Base-by-base conservation (phyloP, 2,888 invertebrate species). In the Cheilosia variabilis region DNA sequence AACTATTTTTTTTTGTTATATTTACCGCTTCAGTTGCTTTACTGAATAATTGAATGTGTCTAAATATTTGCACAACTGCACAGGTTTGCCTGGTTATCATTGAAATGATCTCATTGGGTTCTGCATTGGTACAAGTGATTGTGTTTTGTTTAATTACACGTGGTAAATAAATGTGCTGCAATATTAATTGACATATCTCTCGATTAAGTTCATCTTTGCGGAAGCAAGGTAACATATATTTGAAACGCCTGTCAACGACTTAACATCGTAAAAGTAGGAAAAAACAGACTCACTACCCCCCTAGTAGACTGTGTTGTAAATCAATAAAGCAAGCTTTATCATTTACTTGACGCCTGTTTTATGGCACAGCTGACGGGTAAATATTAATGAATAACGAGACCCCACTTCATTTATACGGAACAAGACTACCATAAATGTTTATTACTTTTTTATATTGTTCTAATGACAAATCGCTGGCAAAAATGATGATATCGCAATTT, bases 31-130 rank as follows among this genome's bases (percentile, higher is more conserved):
- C 50, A 47, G n/a, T 50, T 34, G 4, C 47, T 47, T 15, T 50
- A 71, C n/a, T 52, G 22, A 52, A 50, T 50, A 50, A 78, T 37
- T 37, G 62, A 55, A 77, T 62, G 66, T 82, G 77, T 77, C 62
- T 77, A 66, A 77, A 82, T 62, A 55, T 66, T 82, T 77, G 41
- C 57, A 77, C 72, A 82, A 77, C 47, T 62, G 76, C 19, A 19
- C 17, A 47, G 17, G 17, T 31, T 62, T 24, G 19, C 3, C 19
- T 19, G 24, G 15, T 17, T 34, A 5, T 47, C 15, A 4, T 10
- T 17, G 19, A 24, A 47, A 63, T 63, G 63, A 63, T 63, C 31
- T 63, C 47, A 62, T 24, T 62, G 5, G n/a, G 10, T 17, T 31
- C 17, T 47, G 24, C n/a, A 47, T 31, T 2, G 2, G 10, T 45